phyloP scores from a whole-genome alignment of 2,113 vertebrate species.

The Neogobius melanostomus region DNA sequence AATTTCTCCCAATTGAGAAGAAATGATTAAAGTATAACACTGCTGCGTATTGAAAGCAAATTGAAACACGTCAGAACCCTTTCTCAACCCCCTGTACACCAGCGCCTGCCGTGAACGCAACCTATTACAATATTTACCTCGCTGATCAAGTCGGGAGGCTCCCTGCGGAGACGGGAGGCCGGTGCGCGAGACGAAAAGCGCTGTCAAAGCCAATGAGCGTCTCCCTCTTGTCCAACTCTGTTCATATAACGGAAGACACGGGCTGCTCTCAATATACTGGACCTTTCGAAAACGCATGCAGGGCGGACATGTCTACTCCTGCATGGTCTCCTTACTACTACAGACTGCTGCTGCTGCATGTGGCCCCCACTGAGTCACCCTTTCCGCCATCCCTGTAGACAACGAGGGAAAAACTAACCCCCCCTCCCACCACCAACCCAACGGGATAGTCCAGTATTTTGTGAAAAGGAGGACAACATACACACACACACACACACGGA shows the following conservation, averaged over 20 bases:
- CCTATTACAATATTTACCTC: conserved; percentile 65
- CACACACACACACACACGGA: not conserved
- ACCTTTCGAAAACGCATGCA: conserved; percentile 73
- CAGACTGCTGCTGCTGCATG: conserved; percentile 76
- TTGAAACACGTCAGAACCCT: no score
- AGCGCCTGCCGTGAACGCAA: not conserved
- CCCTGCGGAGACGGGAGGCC: conserved; percentile 61
- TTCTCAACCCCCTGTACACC: no score
- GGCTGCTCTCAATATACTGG: conserved; percentile 82
- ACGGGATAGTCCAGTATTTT: conserved; percentile 11
- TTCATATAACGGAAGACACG: conserved; percentile 43
- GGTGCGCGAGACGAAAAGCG: conserved; percentile 63
- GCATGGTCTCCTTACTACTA: conserved; percentile 64
- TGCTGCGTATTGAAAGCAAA: no score
- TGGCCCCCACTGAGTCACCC: conserved; percentile 46
- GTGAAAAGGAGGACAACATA: not conserved
- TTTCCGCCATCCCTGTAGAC: conserved; percentile 31
- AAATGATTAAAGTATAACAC: no score
- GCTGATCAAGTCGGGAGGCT: conserved; percentile 59
- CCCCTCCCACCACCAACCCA: not conserved
- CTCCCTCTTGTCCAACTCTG: conserved; percentile 32
- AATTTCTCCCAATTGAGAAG: no score
- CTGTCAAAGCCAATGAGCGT: conserved; percentile 68
- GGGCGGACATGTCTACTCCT: conserved; percentile 69
- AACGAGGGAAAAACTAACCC: conserved; percentile 30